Evolutionary conservation across 2,888 invertebrate species (phyloP), one percentile per base, ranked within the genome.

Genomic region (Teleogryllus oceanicus): DNA sequence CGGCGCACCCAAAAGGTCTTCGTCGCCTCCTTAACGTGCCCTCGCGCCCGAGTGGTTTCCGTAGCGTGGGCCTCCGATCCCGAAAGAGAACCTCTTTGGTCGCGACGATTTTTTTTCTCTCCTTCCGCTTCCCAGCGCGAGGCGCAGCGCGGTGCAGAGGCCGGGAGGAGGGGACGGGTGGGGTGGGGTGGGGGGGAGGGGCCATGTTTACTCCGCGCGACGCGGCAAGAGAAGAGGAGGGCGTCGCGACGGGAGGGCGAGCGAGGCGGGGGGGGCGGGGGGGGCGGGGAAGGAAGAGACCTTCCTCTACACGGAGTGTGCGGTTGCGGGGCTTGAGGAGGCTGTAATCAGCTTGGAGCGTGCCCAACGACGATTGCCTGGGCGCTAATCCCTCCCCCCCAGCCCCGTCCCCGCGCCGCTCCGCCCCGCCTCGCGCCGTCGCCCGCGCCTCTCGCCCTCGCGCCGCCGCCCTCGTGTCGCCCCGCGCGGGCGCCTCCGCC

Each of bases 321-420:
- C 37, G 37, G 37, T 37, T 37, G 37, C 37, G 37, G 37, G 37
- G 37, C 37, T 62, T 62, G 62, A 62, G 62, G 62, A 62, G 62
- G 62, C 62, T 62, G 62, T 62, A 62, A 62, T 62, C 62, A 62
- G 62, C 62, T 62, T 62, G 62, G 62, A 62, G 62, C n/a, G 62
- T 62, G 62, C 62, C 62, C 62, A 62, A n/a, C 62, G 62, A 62
- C 62, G 62, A 62, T 62, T 62, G 62, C 62, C n/a, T n/a, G 62
- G 62, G 62, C 62, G 62, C 62, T 62, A 62, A 62, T 62, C 62
- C 62, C 62, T 62, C 62, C 62, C n/a, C 18, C 16, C 62, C 62
- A 62, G 62, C n/a, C 62, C n/a, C 62, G 16, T 8, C 13, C 16
- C n/a, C 62, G 62, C 37, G 37, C 37, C 37, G 8, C 37, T 5